Evolutionary conservation across 2,888 invertebrate genomes (phyloP).

Genomic region (Zele albiditarsus): DNA sequence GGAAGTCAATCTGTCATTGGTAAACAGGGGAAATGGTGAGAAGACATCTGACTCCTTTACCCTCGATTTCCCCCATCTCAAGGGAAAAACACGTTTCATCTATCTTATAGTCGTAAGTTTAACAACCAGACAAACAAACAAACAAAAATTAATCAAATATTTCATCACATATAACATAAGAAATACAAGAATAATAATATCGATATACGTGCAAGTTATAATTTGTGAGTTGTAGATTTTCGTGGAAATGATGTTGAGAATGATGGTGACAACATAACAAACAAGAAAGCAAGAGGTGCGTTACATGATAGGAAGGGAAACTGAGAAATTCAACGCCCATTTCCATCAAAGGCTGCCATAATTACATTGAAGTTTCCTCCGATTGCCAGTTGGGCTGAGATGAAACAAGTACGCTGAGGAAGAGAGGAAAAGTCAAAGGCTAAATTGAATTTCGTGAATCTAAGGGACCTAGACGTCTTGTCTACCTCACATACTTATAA

Average conservation of each 20-base stretch:
- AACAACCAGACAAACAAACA: background rate
- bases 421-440: too few relatives aligned
- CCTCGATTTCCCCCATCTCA: background rate
- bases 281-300: background rate
- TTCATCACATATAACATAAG: background rate
- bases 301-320: background rate
- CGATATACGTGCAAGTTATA: too few relatives aligned
- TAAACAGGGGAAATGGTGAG: background rate
- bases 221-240: too few relatives aligned
- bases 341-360: background rate
- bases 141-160: background rate
- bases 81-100: background rate
- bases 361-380: conserved; percentile 14
- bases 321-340: background rate
- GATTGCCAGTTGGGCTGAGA: background rate
- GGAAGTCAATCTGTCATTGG: background rate
- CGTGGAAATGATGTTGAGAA: too few relatives aligned
- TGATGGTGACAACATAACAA: background rate
- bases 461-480: too few relatives aligned
- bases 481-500: too few relatives aligned
- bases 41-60: background rate
- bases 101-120: background rate
- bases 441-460: too few relatives aligned
- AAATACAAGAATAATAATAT: too few relatives aligned
- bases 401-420: too few relatives aligned